Percentiles rank a stretch among this genome's conserved stretches.
Evolutionary conservation across 2,113 vertebrate genomes (phyloP).

Genomic region (Bos indicus): DNA sequence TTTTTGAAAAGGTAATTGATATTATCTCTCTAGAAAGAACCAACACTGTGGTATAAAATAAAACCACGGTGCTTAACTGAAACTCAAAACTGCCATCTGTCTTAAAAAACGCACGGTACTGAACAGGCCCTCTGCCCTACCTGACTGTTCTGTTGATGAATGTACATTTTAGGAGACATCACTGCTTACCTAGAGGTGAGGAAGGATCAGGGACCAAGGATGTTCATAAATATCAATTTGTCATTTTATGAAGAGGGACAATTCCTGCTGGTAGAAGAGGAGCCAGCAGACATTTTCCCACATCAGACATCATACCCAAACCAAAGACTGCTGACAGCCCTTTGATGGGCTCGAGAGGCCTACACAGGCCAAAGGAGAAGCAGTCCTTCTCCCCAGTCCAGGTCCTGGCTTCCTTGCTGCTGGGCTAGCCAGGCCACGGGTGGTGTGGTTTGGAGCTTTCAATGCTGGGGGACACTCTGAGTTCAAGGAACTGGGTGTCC

Average conservation of each 20-base stretch:
- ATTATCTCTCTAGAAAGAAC: neutral
- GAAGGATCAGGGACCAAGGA: neutral
- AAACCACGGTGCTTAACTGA: neutral
- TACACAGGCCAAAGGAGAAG: neutral
- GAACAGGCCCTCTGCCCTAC: neutral
- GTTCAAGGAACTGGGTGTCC: neutral
- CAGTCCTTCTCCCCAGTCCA: neutral
- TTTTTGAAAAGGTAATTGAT: neutral
- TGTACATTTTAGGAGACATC: neutral
- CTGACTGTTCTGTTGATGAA: neutral
- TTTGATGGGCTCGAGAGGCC: neutral
- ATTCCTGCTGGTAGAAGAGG: neutral
- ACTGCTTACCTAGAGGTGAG: neutral
- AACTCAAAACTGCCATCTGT: neutral
- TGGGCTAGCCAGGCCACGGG: neutral
- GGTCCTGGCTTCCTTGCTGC: neutral
- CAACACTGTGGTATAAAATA: neutral
- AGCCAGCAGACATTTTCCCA: neutral
- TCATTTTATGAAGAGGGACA: neutral
- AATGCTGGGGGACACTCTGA: neutral
- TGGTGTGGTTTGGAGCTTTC: neutral
- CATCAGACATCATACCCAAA: neutral
- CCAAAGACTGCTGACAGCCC: neutral
- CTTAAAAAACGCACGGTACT: neutral
- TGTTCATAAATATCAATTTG: neutral